These are phyloP conservation scores for Bryconaethiops microstoma DNA, from an alignment of 2,797 vertebrate genomes.

Conservation along the genomic window DNA sequence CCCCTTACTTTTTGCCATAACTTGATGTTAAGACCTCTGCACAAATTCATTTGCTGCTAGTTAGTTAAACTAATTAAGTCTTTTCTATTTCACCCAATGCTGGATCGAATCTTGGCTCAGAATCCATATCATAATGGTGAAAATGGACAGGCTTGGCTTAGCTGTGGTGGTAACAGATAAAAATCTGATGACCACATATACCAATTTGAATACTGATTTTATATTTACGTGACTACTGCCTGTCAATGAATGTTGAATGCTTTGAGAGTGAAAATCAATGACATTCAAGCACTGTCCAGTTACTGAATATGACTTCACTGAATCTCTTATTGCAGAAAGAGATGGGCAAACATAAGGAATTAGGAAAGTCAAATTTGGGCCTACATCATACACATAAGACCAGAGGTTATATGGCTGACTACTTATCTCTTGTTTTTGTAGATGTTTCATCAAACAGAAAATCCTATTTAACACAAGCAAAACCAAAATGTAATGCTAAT, in stretches of 20 bases:
- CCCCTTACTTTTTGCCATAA: too few species aligned
- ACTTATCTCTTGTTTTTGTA: too few species aligned
- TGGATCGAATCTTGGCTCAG: too few species aligned
- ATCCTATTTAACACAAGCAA: too few species aligned
- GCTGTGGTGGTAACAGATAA: background rate
- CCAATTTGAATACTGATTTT: slow-evolving; percentile 7
- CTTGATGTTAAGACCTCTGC: too few species aligned
- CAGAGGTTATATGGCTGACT: too few species aligned
- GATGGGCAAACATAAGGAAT: slow-evolving; percentile 38
- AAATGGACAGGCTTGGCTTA: too few species aligned
- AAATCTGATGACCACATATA: background rate
- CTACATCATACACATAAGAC: background rate
- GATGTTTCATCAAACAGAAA: too few species aligned
- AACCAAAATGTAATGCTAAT: too few species aligned
- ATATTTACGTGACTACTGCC: slow-evolving; percentile 20
- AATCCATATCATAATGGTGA: background rate
- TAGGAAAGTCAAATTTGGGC: background rate
- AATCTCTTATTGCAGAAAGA: slow-evolving; percentile 18
- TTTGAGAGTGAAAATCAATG: slow-evolving; percentile 21
- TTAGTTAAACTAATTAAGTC: too few species aligned
- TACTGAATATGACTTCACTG: background rate
- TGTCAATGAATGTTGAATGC: slow-evolving; percentile 23
- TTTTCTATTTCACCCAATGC: too few species aligned
- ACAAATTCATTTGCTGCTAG: too few species aligned
- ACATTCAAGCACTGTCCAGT: slow-evolving; percentile 18